phyloP scores from a whole-genome alignment of 1,140 invertebrate species.

The Sitobion miscanthi region DNA sequence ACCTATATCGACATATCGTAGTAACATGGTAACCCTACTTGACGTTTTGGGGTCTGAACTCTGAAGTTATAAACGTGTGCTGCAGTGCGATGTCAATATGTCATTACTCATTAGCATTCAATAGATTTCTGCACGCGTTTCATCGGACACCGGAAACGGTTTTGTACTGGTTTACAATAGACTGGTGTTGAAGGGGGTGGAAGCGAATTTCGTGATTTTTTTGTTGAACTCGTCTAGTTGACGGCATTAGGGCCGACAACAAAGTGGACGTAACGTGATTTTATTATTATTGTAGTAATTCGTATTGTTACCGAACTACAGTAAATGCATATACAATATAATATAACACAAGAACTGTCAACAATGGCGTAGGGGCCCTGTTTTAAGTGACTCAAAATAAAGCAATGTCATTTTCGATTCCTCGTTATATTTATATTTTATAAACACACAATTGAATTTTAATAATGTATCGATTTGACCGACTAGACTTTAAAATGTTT shows the following conservation, averaged over 20 bases:
- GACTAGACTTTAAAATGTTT: background rate
- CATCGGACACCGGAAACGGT: background rate
- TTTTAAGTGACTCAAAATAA: background rate
- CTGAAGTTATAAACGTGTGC: background rate
- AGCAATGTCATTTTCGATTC: background rate
- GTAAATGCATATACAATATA: background rate
- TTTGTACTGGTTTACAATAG: background rate
- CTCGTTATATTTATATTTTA: background rate
- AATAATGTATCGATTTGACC: background rate
- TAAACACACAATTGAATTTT: background rate
- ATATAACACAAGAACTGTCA: background rate
- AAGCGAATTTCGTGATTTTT: background rate
- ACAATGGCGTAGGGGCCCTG: background rate
- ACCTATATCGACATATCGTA: too few relatives aligned
- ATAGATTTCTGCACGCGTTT: background rate
- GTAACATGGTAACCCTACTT: background rate
- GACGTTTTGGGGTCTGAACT: background rate
- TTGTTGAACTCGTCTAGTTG: background rate
- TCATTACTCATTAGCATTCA: background rate
- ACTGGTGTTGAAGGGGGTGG: background rate
- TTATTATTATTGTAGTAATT: background rate
- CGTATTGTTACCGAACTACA: background rate
- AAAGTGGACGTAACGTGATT: slow-evolving; percentile 7
- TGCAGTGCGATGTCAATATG: background rate
- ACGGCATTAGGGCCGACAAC: background rate